Conservation (phyloP, 2,113 vertebrate species). For the Hippotragus niger region DNA sequence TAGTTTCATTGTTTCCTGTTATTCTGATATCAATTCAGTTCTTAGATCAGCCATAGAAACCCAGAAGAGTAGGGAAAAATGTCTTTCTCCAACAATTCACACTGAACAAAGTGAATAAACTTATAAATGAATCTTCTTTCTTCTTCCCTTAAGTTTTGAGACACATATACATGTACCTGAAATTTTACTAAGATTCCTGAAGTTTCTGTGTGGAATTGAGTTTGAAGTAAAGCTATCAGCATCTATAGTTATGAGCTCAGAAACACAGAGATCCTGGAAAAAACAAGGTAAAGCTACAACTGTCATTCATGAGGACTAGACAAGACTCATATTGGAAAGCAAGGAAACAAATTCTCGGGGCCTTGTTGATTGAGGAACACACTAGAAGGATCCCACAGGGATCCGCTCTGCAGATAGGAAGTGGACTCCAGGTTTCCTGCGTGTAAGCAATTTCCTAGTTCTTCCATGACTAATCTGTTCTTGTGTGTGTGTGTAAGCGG, state of each 20-base stretch:
- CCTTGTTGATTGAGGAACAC: fast-evolving
- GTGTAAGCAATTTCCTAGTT: neutral
- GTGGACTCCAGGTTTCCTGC: neutral
- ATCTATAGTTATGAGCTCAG: neutral
- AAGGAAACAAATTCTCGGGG: neutral
- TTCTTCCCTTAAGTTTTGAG: neutral
- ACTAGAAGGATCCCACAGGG: too few species aligned
- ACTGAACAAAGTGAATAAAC: neutral
- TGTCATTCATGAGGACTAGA: neutral
- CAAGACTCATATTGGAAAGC: neutral
- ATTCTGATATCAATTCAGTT: neutral
- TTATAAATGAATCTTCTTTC: neutral
- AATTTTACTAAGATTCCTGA: neutral
- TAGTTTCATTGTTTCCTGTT: neutral
- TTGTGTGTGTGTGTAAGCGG: neutral
- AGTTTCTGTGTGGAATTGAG: neutral
- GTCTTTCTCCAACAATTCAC: neutral
- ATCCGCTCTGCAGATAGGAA: neutral
- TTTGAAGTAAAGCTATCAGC: neutral
- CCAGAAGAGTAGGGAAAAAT: neutral
- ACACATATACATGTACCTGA: neutral
- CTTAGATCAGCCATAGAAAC: neutral
- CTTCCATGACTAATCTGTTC: neutral
- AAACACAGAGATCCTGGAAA: neutral
- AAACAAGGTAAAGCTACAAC: neutral